Evolutionary conservation across 2,888 invertebrate genomes (phyloP).

Genomic region (Drosophila sordidula): DNA sequence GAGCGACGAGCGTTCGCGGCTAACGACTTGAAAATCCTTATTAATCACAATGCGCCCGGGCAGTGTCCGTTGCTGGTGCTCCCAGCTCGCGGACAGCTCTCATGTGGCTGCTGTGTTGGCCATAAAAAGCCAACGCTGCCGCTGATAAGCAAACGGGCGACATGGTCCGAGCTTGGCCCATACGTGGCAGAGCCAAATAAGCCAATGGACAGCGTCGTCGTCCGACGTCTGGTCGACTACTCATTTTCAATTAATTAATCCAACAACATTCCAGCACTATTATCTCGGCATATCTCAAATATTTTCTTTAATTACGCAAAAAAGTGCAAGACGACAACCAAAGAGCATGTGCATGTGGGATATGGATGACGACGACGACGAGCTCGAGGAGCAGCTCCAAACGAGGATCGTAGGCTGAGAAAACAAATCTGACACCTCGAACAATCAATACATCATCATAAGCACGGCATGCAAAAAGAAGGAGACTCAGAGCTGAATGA

Average conservation of each 20-base stretch:
- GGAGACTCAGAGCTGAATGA: background rate
- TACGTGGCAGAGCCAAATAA: conserved; percentile 48
- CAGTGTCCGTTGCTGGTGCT: conserved; percentile 22
- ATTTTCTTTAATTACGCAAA: conserved; percentile 80
- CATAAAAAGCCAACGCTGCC: conserved; percentile 76
- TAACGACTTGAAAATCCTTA: conserved; percentile 81
- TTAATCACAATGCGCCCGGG: conserved; percentile 71
- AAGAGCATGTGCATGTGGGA: conserved; percentile 31
- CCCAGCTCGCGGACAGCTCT: conserved; percentile 34
- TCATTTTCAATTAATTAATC: conserved; percentile 81
- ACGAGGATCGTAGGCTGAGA: conserved; percentile 46
- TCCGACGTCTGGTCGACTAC: conserved; percentile 64
- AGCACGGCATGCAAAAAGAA: conserved; percentile 65
- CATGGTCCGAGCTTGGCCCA: conserved; percentile 51
- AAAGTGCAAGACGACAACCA: conserved; percentile 32
- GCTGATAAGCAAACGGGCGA: conserved; percentile 78
- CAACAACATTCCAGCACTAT: conserved; percentile 81
- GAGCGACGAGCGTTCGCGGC: conserved; percentile 54
- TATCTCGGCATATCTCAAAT: conserved; percentile 81
- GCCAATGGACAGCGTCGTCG: conserved; percentile 41
- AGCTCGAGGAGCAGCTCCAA: conserved; percentile 7
- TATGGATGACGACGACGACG: conserved; percentile 2
- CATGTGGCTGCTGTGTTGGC: conserved; percentile 65
- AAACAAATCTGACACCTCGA: conserved; percentile 78
- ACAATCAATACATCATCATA: conserved; percentile 81